phyloP scores from a whole-genome alignment of 2,888 invertebrate species.

The Tenthredo scrophulariae region DNA sequence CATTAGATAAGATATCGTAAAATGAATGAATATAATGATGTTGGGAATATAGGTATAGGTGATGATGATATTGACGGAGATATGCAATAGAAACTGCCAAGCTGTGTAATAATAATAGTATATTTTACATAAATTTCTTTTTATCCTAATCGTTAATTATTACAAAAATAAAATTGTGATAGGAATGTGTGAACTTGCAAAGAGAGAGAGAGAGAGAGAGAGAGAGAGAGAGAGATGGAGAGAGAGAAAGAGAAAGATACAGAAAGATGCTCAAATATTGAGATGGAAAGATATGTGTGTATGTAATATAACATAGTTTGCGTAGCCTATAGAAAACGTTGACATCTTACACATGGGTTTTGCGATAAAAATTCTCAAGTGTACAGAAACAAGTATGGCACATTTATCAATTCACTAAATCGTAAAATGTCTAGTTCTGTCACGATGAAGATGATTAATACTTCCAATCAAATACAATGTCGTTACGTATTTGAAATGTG shows the following conservation, averaged over 20 bases:
- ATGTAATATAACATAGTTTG: slow-evolving; percentile 35
- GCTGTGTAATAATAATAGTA: slow-evolving; percentile 60
- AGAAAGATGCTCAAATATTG: slow-evolving; percentile 16
- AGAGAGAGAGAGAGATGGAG: not conserved
- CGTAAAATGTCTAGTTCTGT: not conserved
- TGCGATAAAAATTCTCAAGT: not conserved
- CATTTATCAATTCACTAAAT: not conserved
- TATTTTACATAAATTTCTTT: slow-evolving; percentile 63
- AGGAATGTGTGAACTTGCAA: slow-evolving; percentile 61
- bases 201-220: not conserved
- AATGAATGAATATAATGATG: slow-evolving; percentile 3
- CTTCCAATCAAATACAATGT: not conserved
- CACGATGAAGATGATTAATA: not conserved
- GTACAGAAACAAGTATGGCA: not conserved
- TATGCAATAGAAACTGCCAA: slow-evolving; percentile 34
- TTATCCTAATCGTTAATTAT: slow-evolving; percentile 58
- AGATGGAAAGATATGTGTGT: slow-evolving; percentile 57
- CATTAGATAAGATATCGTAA: not conserved
- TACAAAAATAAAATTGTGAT: slow-evolving; percentile 68
- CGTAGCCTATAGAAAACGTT: slow-evolving; percentile 25
- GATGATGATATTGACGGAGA: not conserved
- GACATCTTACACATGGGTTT: slow-evolving; percentile 2
- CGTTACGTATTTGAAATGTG: not conserved
- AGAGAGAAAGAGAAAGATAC: not conserved
- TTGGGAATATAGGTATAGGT: not conserved